Percentiles rank a stretch among this genome's conserved stretches.
Conservation (phyloP, 2,797 vertebrate species). For the Sylvilagus floridanus region DNA sequence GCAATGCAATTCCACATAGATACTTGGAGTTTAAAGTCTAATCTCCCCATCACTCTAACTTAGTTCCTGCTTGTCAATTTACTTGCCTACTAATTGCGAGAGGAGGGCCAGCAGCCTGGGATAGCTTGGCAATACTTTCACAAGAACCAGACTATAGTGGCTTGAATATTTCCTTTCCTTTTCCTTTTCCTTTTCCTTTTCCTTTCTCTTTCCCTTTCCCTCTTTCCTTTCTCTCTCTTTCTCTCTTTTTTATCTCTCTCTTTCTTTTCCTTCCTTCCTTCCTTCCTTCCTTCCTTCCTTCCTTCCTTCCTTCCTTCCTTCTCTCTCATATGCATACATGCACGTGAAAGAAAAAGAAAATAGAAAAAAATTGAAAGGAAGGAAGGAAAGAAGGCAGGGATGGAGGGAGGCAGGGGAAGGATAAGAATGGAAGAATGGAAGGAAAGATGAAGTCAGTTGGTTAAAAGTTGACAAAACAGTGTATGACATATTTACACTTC, state of each 20-base stretch:
- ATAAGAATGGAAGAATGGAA: not conserved
- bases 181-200: not conserved
- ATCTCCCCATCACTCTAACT: not conserved
- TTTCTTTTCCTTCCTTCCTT: too few relatives aligned
- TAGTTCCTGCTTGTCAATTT: not conserved
- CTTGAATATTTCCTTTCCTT: not conserved
- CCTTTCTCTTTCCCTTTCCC: too few relatives aligned
- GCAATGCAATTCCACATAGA: not conserved
- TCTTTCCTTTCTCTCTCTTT: too few relatives aligned
- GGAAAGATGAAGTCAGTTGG: not conserved
- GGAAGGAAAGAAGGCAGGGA: too few relatives aligned
- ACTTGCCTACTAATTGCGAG: not conserved
- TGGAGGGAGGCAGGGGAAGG: too few relatives aligned
- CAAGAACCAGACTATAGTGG: not conserved
- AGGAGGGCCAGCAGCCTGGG: not conserved
- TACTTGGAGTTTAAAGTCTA: slow-evolving; percentile 30
- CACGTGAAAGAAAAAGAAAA: too few relatives aligned
- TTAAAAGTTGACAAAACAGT: not conserved
- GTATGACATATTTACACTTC: not conserved
- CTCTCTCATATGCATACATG: too few relatives aligned
- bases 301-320: too few relatives aligned
- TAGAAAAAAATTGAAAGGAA: too few relatives aligned
- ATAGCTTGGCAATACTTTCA: not conserved
- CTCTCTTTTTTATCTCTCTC: too few relatives aligned
- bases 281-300: too few relatives aligned